phyloP scores from a whole-genome alignment of 2,797 vertebrate species.

The Delichon dasypus region DNA sequence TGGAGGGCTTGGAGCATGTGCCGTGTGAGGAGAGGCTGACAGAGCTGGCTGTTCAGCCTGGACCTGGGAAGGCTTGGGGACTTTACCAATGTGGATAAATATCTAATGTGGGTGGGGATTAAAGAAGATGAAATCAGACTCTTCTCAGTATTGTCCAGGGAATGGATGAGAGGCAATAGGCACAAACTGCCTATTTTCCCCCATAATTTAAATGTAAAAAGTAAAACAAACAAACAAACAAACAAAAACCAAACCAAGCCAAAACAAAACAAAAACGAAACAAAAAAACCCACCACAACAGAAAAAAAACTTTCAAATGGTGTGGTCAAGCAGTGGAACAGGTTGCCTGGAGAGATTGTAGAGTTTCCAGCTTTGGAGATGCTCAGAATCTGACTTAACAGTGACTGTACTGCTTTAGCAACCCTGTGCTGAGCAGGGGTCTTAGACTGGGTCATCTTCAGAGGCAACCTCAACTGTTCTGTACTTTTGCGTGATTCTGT shows the following conservation, averaged over 20 bases:
- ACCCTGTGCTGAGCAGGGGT: neutral
- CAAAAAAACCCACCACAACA: too few species aligned
- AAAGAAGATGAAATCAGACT: neutral
- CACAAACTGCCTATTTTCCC: too few species aligned
- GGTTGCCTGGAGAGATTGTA: neutral
- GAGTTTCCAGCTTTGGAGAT: neutral
- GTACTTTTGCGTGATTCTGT: neutral
- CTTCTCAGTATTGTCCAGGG: neutral
- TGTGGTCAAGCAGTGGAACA: neutral
- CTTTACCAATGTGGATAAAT: neutral
- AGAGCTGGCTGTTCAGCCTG: neutral
- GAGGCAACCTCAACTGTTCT: neutral
- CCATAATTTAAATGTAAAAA: neutral
- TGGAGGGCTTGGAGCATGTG: neutral
- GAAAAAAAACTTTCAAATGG: neutral
- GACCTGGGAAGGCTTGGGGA: neutral
- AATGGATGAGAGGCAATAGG: neutral
- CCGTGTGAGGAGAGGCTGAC: neutral
- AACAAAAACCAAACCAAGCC: too few species aligned
- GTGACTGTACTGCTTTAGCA: neutral
- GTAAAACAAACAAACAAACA: too few species aligned
- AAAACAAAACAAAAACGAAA: too few species aligned
- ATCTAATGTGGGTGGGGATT: neutral
- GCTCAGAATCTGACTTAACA: neutral
- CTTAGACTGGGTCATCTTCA: neutral